Percentiles rank a stretch among this genome's conserved stretches.
phyloP scores from a whole-genome alignment of 2,797 vertebrate genomes.

The Chrosomus eos region DNA sequence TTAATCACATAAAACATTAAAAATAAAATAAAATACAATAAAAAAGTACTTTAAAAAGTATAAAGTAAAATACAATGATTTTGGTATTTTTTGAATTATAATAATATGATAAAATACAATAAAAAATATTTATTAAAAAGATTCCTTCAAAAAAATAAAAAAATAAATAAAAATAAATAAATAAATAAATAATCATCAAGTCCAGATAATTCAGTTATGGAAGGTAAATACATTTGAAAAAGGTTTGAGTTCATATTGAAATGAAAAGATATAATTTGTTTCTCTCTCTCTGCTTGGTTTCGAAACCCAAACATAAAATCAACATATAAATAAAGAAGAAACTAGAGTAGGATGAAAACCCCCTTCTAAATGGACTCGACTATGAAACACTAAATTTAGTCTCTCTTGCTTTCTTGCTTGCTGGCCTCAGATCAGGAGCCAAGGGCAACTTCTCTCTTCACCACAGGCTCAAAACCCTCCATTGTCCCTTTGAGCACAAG shows the following conservation, averaged over 20 bases:
- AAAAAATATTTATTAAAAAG: too few relatives aligned
- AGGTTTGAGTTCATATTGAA: not conserved
- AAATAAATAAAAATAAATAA: too few relatives aligned
- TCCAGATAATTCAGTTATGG: not conserved
- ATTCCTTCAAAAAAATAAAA: too few relatives aligned
- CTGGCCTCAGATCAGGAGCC: slow-evolving; percentile 36
- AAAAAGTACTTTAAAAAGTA: too few relatives aligned
- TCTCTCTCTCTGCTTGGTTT: not conserved
- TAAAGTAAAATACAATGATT: too few relatives aligned
- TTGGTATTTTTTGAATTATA: too few relatives aligned
- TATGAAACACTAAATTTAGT: slow-evolving; percentile 69
- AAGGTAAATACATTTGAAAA: not conserved
- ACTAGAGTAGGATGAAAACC: slow-evolving; percentile 45
- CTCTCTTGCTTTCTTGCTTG: slow-evolving; percentile 57
- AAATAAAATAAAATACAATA: too few relatives aligned
- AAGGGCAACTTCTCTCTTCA: slow-evolving; percentile 38
- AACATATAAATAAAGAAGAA: not conserved
- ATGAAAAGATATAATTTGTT: not conserved
- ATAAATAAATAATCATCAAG: not conserved
- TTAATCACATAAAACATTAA: not conserved
- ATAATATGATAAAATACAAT: not conserved
- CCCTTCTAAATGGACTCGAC: slow-evolving; percentile 59
- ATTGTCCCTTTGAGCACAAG: slow-evolving; percentile 60
- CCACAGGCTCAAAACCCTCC: slow-evolving; percentile 42
- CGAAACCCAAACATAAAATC: not conserved